phyloP scores from a whole-genome alignment of 2,113 vertebrate species.

The Trinectes maculatus region DNA sequence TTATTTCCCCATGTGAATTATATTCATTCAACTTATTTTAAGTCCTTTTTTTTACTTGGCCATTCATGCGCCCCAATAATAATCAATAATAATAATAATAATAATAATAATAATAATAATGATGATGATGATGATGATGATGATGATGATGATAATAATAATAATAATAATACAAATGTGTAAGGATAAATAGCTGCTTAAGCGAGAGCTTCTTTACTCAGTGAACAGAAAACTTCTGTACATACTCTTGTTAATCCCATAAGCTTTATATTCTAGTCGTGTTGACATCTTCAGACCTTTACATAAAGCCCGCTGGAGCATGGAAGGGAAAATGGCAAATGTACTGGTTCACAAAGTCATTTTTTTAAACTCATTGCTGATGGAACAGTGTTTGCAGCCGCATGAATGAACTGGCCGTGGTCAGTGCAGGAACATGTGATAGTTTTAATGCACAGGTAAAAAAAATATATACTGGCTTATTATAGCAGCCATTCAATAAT shows the following conservation, averaged over 20 bases:
- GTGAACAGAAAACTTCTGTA: slow-evolving; percentile 2
- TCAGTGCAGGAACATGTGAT: slow-evolving; percentile 2
- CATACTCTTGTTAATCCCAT: slow-evolving; percentile 27
- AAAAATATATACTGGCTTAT: slow-evolving; percentile 33
- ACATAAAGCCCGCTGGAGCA: slow-evolving; percentile 30
- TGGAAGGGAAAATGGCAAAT: slow-evolving; percentile 60
- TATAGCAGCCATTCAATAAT: slow-evolving; percentile 41
- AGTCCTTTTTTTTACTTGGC: background rate
- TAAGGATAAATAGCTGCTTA: background rate
- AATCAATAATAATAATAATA: no score
- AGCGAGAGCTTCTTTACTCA: slow-evolving; percentile 1
- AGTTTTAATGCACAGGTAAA: slow-evolving; percentile 12
- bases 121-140: no score
- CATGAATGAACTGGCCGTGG: slow-evolving; percentile 26
- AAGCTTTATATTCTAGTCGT: slow-evolving; percentile 48
- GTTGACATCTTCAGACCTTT: slow-evolving; percentile 52
- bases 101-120: no score
- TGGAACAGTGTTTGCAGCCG: slow-evolving; percentile 20
- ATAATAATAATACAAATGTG: no score
- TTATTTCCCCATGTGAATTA: no score
- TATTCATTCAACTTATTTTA: background rate
- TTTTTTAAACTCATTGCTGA: slow-evolving; percentile 31
- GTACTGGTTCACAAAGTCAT: slow-evolving; percentile 50
- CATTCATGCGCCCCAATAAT: background rate
- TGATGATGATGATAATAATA: no score